Evolutionary conservation across 2,797 vertebrate species (phyloP).

Genomic region (Chrysocyon brachyurus): DNA sequence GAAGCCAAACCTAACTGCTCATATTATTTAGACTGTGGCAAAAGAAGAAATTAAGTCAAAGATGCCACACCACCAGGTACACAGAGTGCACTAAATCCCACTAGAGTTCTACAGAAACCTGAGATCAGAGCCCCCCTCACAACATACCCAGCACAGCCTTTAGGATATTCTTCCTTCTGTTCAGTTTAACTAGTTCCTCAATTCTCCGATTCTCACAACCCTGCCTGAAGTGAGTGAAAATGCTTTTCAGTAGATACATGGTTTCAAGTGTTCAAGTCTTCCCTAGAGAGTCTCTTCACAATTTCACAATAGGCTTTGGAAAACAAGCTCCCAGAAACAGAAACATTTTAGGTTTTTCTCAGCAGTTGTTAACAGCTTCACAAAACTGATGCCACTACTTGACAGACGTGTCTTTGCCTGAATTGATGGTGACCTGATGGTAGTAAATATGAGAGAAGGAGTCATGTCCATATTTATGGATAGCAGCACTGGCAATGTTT

Average conservation of each 20-base stretch:
- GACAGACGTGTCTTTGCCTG: not conserved
- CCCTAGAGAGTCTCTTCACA: not conserved
- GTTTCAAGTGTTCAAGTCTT: not conserved
- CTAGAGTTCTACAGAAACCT: not conserved
- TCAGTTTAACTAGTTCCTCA: not conserved
- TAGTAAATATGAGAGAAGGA: slow-evolving; percentile 7
- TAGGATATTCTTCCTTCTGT: not conserved
- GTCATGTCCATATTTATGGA: not conserved
- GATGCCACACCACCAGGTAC: too few relatives aligned
- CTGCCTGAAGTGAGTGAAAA: not conserved
- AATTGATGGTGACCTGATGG: not conserved
- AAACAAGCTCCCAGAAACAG: not conserved
- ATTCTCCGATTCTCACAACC: not conserved
- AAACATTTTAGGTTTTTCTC: slow-evolving; percentile 42
- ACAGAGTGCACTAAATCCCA: not conserved
- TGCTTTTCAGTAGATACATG: not conserved
- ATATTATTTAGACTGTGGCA: not conserved
- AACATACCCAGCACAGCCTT: not conserved
- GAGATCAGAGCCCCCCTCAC: not conserved
- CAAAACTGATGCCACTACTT: not conserved
- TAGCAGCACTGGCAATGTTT: not conserved
- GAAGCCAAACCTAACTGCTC: not conserved
- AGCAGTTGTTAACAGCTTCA: not conserved
- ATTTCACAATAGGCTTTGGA: not conserved
- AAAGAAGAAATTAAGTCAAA: not conserved